Percentiles rank a stretch among this genome's conserved stretches.
phyloP scores from a whole-genome alignment of 2,113 vertebrate genomes.

The Spheniscus mendiculus region DNA sequence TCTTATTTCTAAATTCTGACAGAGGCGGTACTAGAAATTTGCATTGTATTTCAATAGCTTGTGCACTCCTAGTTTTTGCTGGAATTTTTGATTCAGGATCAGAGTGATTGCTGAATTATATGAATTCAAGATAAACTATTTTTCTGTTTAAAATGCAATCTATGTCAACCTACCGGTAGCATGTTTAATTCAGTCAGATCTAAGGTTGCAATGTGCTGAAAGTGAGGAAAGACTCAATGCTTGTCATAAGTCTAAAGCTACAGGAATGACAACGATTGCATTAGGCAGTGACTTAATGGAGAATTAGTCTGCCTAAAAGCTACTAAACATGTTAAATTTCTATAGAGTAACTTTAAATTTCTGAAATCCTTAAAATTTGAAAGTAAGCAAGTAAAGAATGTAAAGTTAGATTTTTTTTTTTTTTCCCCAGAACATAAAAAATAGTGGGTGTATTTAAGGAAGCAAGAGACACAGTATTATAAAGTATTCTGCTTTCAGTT shows the following conservation, averaged over 20 bases:
- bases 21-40: conserved; percentile 32
- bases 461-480: not conserved
- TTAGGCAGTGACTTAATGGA: not conserved
- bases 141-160: not conserved
- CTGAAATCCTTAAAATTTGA: not conserved
- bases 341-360: not conserved
- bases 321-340: not conserved
- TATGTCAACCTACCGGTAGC: not conserved
- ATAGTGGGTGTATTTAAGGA: not conserved
- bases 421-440: not conserved
- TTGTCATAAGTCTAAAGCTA: not conserved
- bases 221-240: not conserved
- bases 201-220: not conserved
- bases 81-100: conserved; percentile 40
- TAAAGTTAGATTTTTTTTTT: not conserved
- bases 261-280: not conserved
- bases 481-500: not conserved
- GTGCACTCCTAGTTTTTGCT: not conserved
- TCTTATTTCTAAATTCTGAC: conserved; percentile 64
- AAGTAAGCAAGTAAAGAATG: not conserved
- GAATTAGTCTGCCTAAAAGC: not conserved
- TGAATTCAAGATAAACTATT: not conserved
- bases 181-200: not conserved
- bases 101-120: not conserved
- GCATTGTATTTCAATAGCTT: conserved; percentile 15